Conservation (phyloP, 2,113 vertebrate species). For the Eulacestoma nigropectus region DNA sequence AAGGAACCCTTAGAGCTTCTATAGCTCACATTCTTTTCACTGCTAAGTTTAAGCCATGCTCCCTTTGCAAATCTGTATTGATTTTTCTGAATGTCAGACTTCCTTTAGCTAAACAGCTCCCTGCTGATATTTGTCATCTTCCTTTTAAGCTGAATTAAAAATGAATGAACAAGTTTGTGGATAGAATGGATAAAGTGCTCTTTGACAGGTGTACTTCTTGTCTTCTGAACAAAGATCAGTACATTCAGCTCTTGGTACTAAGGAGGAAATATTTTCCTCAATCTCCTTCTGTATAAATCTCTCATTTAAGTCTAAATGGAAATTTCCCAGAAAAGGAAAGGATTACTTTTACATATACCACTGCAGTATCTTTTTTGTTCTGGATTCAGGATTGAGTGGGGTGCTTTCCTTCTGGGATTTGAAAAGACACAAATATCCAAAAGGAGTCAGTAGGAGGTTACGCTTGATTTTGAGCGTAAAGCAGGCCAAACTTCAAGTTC, state of each 20-base stretch:
- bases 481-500: neutral
- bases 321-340: neutral
- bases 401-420: neutral
- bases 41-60: neutral
- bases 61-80: constrained; percentile 59
- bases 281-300: neutral
- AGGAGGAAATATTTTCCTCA: neutral
- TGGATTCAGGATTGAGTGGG: neutral
- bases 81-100: constrained; percentile 57
- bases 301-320: neutral
- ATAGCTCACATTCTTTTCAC: neutral
- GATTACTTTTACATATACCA: neutral
- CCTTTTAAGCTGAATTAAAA: constrained; percentile 45
- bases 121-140: constrained; percentile 55
- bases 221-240: neutral
- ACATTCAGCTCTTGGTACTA: neutral
- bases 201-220: constrained; percentile 31
- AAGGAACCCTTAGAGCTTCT: neutral
- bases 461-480: neutral
- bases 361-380: neutral
- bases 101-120: constrained; percentile 40
- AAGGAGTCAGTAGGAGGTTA: constrained; percentile 18
- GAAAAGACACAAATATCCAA: neutral
- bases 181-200: neutral
- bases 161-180: constrained; percentile 35